A percentile compares a stretch with the other conserved stretches of the same genome.
phyloP scores from a whole-genome alignment of 2,797 vertebrate genomes.

The Sebastes diploproa region DNA sequence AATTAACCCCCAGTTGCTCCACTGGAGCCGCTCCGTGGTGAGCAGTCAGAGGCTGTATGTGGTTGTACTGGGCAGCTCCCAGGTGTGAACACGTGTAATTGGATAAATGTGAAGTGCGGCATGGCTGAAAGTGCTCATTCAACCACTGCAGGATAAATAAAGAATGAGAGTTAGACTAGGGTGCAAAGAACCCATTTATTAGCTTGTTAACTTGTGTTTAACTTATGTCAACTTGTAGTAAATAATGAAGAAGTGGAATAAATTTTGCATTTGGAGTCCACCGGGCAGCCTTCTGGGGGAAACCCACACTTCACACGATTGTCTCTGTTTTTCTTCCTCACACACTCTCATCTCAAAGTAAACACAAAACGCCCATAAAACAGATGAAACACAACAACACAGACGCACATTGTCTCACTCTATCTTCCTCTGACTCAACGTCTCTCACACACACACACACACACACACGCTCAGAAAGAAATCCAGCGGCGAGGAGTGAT shows the following conservation, averaged over 20 bases:
- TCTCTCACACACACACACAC: background rate
- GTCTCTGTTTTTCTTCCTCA: conserved; percentile 9
- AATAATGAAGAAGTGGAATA: conserved; percentile 41
- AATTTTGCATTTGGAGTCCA: conserved; percentile 16
- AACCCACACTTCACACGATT: conserved; percentile 5
- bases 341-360: conserved; percentile 32
- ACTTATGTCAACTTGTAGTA: conserved; percentile 35
- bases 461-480: background rate
- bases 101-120: conserved; percentile 21
- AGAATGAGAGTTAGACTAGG: conserved; percentile 20
- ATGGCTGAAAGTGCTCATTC: conserved; percentile 18
- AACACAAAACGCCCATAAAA: conserved; percentile 48
- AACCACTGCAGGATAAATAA: conserved; percentile 34
- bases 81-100: conserved; percentile 43
- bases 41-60: background rate
- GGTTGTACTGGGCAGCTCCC: conserved; percentile 35
- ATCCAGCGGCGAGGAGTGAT: conserved; percentile 46
- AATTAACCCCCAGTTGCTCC: conserved; percentile 41
- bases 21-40: conserved; percentile 5
- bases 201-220: conserved; percentile 45
- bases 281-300: conserved; percentile 7
- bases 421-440: conserved; percentile 36
- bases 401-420: conserved; percentile 39
- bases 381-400: conserved; percentile 48
- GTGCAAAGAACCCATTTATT: conserved; percentile 29